Percentiles rank a stretch among this genome's conserved stretches.
These are phyloP conservation scores for Papilio elwesi DNA, from an alignment of 2,888 invertebrate genomes.

Conservation along the genomic window DNA sequence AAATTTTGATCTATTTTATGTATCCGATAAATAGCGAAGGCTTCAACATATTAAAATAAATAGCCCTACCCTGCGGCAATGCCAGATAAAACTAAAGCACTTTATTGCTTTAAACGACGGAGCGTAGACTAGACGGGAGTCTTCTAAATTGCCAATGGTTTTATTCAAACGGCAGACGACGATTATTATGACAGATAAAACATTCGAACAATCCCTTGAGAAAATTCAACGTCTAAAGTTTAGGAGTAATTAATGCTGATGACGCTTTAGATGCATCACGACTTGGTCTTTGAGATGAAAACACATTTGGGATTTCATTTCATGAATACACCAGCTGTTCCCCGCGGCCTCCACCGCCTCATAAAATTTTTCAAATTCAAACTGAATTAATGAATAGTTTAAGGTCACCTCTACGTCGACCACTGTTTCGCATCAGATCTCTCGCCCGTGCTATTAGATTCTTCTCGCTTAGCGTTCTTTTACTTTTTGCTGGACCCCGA, in stretches of 20 bases:
- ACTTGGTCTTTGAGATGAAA: no score
- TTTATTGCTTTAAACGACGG: constrained; percentile 8
- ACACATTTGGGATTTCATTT: no score
- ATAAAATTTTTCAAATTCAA: no score
- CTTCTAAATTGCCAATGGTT: not conserved
- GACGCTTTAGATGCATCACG: no score
- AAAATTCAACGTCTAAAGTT: constrained; percentile 2
- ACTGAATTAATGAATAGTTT: no score
- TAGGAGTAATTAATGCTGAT: not conserved
- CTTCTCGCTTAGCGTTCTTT: no score
- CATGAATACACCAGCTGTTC: no score
- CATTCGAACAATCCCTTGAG: not conserved
- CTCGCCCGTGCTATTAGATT: no score
- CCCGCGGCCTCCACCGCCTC: not conserved
- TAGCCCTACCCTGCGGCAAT: not conserved
- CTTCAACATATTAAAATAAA: not conserved
- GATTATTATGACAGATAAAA: constrained; percentile 3
- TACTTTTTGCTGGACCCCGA: no score
- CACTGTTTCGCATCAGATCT: no score
- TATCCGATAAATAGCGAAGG: not conserved
- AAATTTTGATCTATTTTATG: no score
- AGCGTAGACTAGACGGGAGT: not conserved
- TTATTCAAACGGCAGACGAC: not conserved
- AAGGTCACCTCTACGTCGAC: no score
- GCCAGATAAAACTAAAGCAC: not conserved